Base-by-base conservation (phyloP, 2,113 vertebrate genomes). In the Neodon shergylaensis region DNA sequence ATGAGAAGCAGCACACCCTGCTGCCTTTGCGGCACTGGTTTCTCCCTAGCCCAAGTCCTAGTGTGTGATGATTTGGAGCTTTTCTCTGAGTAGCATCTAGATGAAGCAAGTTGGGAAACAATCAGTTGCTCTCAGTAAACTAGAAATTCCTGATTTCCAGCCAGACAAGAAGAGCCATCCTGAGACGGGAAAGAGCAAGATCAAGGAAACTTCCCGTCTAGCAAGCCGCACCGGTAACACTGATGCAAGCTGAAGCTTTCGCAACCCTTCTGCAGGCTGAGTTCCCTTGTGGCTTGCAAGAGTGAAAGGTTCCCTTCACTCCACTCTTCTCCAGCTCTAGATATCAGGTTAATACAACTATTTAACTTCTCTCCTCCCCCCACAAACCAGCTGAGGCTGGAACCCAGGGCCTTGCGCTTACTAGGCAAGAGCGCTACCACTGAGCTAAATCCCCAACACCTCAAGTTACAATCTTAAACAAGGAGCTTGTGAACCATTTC, bases 121-220 rank as follows among this genome's bases (percentile, higher is more conserved):
- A 73, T 61, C 65, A 88, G 65, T 66, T 91, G 44, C 85, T 88
- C 33, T 39, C 44, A 44, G 33, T 58, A 89, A 93, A 96, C 94
- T 74, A 74, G 97, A 95, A 95, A 96, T 93, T 96, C 95, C 54
- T 78, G 96, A 78, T 92, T 74, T 94, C 77, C 39, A 66, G 90
- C 19, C 76, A 81, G 85, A 88, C 66, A 33, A 76, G 73, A 91
- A 89, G 89, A 94, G 92, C 44, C 94, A 47, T 65, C 49, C 54
- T 76, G 22, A n/a, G 19, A 36, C 9, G 3, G 19, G 61, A n/a
- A 31, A 26, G 52, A n/a, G 10, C 7, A 33, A 13, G 4, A 82
- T 21, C 19, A 78, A 95, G 89, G 74, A 94, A 94, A 81, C 21
- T 1, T 31, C 17, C 24, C 13, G 10, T 91, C 91, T 89, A 90